phyloP scores from a whole-genome alignment of 2,797 vertebrate genomes.

The Remorina albescens region DNA sequence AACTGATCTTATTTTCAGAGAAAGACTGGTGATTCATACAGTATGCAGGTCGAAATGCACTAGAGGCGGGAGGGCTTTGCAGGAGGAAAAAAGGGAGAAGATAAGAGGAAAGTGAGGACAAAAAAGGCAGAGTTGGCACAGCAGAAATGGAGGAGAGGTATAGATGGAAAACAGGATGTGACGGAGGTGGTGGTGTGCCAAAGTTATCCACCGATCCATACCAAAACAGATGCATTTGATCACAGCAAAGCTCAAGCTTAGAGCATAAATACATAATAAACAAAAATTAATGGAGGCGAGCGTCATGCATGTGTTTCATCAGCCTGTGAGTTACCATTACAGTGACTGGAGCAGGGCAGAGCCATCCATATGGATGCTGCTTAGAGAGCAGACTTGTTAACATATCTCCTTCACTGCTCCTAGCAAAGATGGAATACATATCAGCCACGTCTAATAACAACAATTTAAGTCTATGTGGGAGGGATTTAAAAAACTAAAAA shows the following conservation, averaged over 20 bases:
- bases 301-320: constrained; percentile 72
- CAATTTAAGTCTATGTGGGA: constrained; percentile 46
- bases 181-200: constrained; percentile 74
- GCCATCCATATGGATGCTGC: constrained; percentile 85
- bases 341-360: constrained; percentile 75
- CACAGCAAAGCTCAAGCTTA: constrained; percentile 80
- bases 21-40: constrained; percentile 66
- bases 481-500: constrained; percentile 40
- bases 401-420: constrained; percentile 75
- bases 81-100: constrained; percentile 31
- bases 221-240: constrained; percentile 83
- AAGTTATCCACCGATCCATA: constrained; percentile 79
- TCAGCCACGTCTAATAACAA: constrained; percentile 65
- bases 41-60: constrained; percentile 66
- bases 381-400: constrained; percentile 82
- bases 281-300: constrained; percentile 81
- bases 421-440: constrained; percentile 73
- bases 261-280: constrained; percentile 87
- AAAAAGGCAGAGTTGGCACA: constrained; percentile 37
- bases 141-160: constrained; percentile 59
- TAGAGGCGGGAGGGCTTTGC: constrained; percentile 44
- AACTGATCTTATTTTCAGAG: constrained; percentile 77
- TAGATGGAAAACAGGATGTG: constrained; percentile 62
- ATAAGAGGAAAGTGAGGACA: constrained; percentile 43
- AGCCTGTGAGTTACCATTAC: constrained; percentile 76